phyloP scores from a whole-genome alignment of 2,888 invertebrate genomes.

The Arge pagana region DNA sequence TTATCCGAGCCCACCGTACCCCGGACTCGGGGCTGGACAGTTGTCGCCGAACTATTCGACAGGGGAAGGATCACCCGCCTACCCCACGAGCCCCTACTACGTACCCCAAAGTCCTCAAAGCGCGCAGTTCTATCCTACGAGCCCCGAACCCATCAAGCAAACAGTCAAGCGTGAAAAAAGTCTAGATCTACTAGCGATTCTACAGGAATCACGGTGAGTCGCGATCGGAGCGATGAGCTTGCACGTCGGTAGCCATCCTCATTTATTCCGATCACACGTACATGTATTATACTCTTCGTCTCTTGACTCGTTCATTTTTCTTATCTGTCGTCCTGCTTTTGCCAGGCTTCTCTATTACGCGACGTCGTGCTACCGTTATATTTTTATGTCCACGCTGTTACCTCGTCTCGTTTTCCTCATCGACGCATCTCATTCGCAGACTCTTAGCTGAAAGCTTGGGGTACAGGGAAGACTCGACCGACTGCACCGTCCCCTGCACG shows the following conservation, averaged over 20 bases:
- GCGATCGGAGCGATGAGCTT: not conserved
- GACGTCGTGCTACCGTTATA: no score
- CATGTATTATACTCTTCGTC: slow-evolving; percentile 2
- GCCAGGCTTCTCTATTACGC: no score
- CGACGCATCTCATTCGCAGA: slow-evolving; percentile 33
- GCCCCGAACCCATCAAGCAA: slow-evolving; percentile 51
- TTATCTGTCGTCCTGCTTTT: no score
- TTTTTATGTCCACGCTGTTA: no score
- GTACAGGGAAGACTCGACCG: slow-evolving; percentile 54
- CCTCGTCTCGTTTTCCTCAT: not conserved
- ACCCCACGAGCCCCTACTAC: slow-evolving; percentile 55
- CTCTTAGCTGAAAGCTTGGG: slow-evolving; percentile 54
- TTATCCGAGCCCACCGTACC: slow-evolving; percentile 52
- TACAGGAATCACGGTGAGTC: slow-evolving; percentile 55
- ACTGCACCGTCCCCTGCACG: slow-evolving; percentile 55
- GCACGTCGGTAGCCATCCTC: not conserved
- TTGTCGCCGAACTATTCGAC: slow-evolving; percentile 52
- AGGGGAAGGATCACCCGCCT: slow-evolving; percentile 52
- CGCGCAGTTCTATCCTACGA: slow-evolving; percentile 52
- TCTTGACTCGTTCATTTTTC: no score
- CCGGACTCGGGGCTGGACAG: slow-evolving; percentile 40
- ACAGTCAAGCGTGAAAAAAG: slow-evolving; percentile 54
- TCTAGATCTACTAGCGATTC: slow-evolving; percentile 51
- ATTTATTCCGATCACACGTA: not conserved
- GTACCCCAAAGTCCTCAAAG: slow-evolving; percentile 55